phyloP scores from a whole-genome alignment of 2,113 vertebrate genomes.

The Xiphophorus hellerii region DNA sequence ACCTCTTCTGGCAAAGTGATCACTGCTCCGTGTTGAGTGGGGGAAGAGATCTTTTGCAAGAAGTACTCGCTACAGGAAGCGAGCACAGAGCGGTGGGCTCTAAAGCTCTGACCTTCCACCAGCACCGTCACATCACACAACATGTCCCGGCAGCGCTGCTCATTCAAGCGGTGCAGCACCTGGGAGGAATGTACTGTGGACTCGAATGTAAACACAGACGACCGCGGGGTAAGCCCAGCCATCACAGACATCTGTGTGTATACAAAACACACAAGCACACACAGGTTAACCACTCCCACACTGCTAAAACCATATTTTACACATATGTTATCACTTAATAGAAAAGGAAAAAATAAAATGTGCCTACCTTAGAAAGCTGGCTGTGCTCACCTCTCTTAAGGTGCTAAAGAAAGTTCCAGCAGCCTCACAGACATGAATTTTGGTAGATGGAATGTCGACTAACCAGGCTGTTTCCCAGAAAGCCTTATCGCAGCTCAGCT shows the following conservation, averaged over 20 bases:
- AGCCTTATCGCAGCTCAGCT: constrained; percentile 53
- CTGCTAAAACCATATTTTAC: neutral
- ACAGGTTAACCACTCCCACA: constrained; percentile 2
- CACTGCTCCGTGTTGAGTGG: constrained; percentile 68
- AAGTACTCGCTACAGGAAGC: constrained; percentile 93
- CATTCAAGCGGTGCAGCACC: constrained; percentile 77
- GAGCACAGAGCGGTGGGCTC: constrained; percentile 90
- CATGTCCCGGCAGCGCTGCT: constrained; percentile 76
- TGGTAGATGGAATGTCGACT: constrained; percentile 57
- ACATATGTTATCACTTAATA: too few species aligned
- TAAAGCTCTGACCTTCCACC: constrained; percentile 88
- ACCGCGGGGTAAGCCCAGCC: constrained; percentile 66
- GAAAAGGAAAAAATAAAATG: constrained; percentile 3
- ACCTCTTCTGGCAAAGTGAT: constrained; percentile 93
- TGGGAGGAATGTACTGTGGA: constrained; percentile 77
- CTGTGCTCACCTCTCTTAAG: constrained; percentile 31
- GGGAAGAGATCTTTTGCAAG: constrained; percentile 81
- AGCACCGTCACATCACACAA: constrained; percentile 87
- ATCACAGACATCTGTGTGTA: constrained; percentile 57
- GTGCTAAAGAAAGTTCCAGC: constrained; percentile 32
- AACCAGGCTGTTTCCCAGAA: constrained; percentile 56
- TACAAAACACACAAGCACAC: constrained; percentile 16
- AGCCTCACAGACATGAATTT: constrained; percentile 47
- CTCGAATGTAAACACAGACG: constrained; percentile 82
- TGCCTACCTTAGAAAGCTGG: constrained; percentile 53